phyloP scores from a whole-genome alignment of 2,797 vertebrate species.

The Apogon talboti region DNA sequence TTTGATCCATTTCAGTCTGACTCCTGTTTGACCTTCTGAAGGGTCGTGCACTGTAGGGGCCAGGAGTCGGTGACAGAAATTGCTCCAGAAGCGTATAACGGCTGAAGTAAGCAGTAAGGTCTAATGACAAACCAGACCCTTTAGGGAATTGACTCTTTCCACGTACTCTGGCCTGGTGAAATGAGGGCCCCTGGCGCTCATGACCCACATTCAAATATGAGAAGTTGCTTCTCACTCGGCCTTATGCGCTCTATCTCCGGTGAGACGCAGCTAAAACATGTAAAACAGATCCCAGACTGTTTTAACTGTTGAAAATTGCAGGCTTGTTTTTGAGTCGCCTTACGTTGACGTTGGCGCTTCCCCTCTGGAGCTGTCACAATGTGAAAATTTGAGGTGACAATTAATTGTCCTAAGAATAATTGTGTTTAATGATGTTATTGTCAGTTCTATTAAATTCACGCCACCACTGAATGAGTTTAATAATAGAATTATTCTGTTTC shows the following conservation, averaged over 20 bases:
- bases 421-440: too few species aligned
- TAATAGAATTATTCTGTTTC: too few species aligned
- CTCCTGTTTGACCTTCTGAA: conserved; percentile 50
- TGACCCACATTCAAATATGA: conserved; percentile 61
- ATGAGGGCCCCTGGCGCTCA: conserved; percentile 40
- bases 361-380: too few species aligned
- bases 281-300: neutral
- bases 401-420: too few species aligned
- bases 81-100: conserved; percentile 44
- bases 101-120: conserved; percentile 64
- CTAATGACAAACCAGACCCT: conserved; percentile 61
- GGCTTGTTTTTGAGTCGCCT: too few species aligned
- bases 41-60: conserved; percentile 55
- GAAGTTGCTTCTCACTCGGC: conserved; percentile 19
- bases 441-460: too few species aligned
- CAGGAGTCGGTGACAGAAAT: conserved; percentile 47
- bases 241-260: conserved; percentile 7
- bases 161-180: conserved; percentile 38
- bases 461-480: too few species aligned
- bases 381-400: too few species aligned
- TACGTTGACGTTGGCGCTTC: too few species aligned
- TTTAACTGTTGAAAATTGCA: too few species aligned
- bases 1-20: conserved; percentile 37
- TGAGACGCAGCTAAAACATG: conserved; percentile 12
- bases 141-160: conserved; percentile 54